These are phyloP conservation scores for Steromphala cineraria DNA, from an alignment of 2,888 invertebrate species.

Conservation along the genomic window DNA sequence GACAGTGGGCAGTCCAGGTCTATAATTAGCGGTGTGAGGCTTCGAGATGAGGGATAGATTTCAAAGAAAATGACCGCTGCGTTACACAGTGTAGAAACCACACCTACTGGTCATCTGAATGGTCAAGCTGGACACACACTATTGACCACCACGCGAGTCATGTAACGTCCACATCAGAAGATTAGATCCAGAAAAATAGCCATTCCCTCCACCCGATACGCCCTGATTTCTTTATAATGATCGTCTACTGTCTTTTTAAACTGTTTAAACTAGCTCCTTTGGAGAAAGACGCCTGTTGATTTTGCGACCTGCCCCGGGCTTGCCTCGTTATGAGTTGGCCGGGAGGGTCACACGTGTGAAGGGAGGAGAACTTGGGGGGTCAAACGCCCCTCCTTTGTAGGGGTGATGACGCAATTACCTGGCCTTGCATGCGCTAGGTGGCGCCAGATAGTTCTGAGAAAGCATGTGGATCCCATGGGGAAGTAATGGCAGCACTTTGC, in stretches of 20 bases:
- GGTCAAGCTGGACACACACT: background rate
- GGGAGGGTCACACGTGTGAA: background rate
- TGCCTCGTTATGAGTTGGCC: background rate
- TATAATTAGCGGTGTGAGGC: conserved; percentile 2
- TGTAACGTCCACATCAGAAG: background rate
- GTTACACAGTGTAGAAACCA: background rate
- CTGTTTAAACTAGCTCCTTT: background rate
- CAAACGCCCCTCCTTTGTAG: background rate
- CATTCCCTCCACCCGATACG: background rate
- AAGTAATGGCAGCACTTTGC: no score
- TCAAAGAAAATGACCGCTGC: conserved; percentile 8
- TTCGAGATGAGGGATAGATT: background rate
- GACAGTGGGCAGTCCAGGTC: background rate
- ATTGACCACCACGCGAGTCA: background rate
- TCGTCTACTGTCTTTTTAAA: background rate
- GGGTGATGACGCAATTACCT: background rate
- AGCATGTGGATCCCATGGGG: no score
- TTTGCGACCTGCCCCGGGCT: background rate
- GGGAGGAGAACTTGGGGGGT: background rate
- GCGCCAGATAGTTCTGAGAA: background rate
- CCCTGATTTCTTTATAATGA: background rate
- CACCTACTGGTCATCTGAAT: background rate
- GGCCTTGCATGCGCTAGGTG: background rate
- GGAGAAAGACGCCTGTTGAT: background rate
- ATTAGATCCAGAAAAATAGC: background rate